Evolutionary conservation across 2,113 vertebrate species (phyloP), one percentile per base, ranked within the genome.

Genomic region (Lophius piscatorius): DNA sequence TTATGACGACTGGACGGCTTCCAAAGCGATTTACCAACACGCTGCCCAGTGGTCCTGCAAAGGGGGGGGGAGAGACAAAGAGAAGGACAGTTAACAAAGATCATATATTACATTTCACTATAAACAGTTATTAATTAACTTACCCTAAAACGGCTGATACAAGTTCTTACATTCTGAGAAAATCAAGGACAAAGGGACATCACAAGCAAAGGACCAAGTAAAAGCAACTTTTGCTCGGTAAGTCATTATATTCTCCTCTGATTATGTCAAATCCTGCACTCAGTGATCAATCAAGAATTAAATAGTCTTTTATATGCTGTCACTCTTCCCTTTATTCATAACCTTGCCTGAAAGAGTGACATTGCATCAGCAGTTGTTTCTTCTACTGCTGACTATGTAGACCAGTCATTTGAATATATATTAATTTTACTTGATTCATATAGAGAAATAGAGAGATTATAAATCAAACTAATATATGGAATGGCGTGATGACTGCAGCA

Each of bases 1-100:
- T 31, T 16, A 93, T 94, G 28, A 94, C 93, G 38, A 93, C 77
- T 0, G 93, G 91, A 7, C 92, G 90, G 75, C 92, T 94, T 65
- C 93, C 93, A 48, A 89, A 93, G 55, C 90, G 91, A 44, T 78
- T 89, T 6, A 94, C 93, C 47, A 94, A 65, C 46, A 91, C 72
- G 23, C 92, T 94, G 90, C 91, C 93, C 28, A 93, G 63, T 6
- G 92, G 91, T 74, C 91, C 93, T 95, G 78, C 4, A 64, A 24
- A 64, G 18, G 49, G 1, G 4, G 26, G 3, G 22, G 29, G 9
- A n/a, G n/a, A n/a, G n/a, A n/a, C n/a, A 33, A 4, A 34, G 31
- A 5, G 16, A 13, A 13, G 20, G 44, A 66, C n/a, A 59, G 36
- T n/a, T n/a, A n/a, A n/a, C n/a, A 28, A 21, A n/a, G 1, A 41